Evolutionary conservation across 2,797 vertebrate genomes (phyloP).

Genomic region (Agapornis canus): DNA sequence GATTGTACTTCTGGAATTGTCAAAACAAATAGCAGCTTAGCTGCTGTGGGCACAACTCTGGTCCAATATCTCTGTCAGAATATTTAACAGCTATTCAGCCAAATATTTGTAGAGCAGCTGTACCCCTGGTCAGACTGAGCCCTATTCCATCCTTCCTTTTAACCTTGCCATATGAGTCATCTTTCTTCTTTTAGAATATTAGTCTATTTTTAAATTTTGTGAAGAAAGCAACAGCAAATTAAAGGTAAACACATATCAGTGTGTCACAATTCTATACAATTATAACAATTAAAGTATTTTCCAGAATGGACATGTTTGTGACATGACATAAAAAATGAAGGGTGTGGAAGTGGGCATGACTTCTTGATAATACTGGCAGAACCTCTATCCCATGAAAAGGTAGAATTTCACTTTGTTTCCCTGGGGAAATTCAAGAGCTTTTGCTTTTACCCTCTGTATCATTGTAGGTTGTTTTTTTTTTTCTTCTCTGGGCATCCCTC

Average conservation of each 20-base stretch:
- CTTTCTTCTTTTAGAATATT: conserved; percentile 91
- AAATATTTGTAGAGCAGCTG: conserved; percentile 88
- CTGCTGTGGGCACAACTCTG: conserved; percentile 13
- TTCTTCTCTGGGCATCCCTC: background rate
- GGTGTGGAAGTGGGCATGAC: fast-evolving
- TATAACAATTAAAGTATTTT: background rate
- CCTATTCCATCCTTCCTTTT: conserved; percentile 86
- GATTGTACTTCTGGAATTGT: conserved; percentile 70
- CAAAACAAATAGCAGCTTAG: conserved; percentile 77
- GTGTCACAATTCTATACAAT: background rate
- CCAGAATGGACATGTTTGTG: background rate
- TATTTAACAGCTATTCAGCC: conserved; percentile 85
- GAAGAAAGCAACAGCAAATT: conserved; percentile 72
- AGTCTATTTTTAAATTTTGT: conserved; percentile 89
- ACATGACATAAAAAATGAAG: background rate
- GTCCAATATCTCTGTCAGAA: conserved; percentile 76
- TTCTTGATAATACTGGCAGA: background rate
- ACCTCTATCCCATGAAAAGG: background rate
- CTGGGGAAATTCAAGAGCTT: background rate
- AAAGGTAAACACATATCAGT: conserved; percentile 69
- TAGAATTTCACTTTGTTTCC: background rate
- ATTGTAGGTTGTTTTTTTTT: background rate
- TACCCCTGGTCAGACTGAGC: conserved; percentile 81
- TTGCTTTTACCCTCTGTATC: background rate
- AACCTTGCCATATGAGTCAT: conserved; percentile 86